These are phyloP conservation scores for Lerista edwardsae DNA, from an alignment of 2,797 vertebrate species.

Conservation along the genomic window DNA sequence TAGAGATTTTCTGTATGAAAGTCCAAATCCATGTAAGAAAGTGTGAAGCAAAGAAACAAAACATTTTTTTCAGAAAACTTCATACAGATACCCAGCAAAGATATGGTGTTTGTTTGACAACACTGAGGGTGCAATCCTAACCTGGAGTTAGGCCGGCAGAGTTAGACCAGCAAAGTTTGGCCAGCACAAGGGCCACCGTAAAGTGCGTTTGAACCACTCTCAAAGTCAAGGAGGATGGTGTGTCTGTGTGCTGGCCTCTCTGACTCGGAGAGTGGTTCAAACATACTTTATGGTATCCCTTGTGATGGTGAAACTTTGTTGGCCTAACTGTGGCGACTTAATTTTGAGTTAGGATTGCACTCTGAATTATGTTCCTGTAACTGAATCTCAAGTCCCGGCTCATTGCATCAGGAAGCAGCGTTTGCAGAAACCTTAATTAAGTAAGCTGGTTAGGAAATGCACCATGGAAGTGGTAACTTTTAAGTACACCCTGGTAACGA, in stretches of 20 bases:
- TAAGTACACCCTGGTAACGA: constrained; percentile 39
- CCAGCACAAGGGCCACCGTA: no score
- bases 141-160: no score
- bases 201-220: no score
- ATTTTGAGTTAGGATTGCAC: no score
- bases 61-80: not conserved
- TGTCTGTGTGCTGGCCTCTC: no score
- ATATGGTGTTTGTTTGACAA: not conserved
- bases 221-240: no score
- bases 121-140: no score
- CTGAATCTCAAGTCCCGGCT: constrained; percentile 14
- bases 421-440: constrained; percentile 65
- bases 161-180: no score
- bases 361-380: constrained; percentile 32
- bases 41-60: not conserved
- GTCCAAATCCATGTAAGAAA: not conserved
- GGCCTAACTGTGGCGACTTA: no score
- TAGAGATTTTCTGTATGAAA: not conserved
- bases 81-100: not conserved
- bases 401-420: not conserved
- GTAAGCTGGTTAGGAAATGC: constrained; percentile 28
- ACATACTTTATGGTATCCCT: no score
- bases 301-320: no score
- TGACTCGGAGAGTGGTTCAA: no score
- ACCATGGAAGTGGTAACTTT: constrained; percentile 35